phyloP scores from a whole-genome alignment of 2,113 vertebrate species.

The Etia nguti region DNA sequence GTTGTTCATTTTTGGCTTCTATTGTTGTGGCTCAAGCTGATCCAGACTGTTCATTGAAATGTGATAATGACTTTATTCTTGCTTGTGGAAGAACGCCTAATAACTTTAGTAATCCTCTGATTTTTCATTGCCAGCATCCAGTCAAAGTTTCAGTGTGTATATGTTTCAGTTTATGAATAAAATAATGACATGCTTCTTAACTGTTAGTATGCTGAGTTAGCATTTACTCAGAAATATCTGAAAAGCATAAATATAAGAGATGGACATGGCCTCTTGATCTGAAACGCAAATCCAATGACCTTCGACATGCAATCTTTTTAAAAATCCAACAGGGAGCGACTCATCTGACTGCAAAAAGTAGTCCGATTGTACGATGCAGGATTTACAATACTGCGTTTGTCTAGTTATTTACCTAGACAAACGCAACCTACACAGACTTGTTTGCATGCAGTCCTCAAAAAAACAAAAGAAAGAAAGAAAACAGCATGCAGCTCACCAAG shows the following conservation, averaged over 20 bases:
- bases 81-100: fast-evolving
- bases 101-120: fast-evolving
- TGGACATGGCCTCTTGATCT: not conserved
- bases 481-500: not conserved
- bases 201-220: not conserved
- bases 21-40: not conserved
- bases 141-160: not conserved
- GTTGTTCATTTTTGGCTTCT: not conserved
- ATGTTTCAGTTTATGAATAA: not conserved
- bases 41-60: not conserved
- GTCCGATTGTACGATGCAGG: not conserved
- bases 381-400: not conserved
- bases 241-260: not conserved
- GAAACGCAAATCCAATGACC: not conserved
- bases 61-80: not conserved
- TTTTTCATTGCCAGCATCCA: not conserved
- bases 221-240: not conserved
- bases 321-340: not conserved
- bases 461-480: not conserved
- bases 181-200: fast-evolving
- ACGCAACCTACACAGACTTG: not conserved
- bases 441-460: not conserved
- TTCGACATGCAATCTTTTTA: not conserved
- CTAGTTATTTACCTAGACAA: not conserved
- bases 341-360: not conserved